Base-by-base conservation (phyloP, 1,140 invertebrate species). In the Zaprionus taronus region DNA sequence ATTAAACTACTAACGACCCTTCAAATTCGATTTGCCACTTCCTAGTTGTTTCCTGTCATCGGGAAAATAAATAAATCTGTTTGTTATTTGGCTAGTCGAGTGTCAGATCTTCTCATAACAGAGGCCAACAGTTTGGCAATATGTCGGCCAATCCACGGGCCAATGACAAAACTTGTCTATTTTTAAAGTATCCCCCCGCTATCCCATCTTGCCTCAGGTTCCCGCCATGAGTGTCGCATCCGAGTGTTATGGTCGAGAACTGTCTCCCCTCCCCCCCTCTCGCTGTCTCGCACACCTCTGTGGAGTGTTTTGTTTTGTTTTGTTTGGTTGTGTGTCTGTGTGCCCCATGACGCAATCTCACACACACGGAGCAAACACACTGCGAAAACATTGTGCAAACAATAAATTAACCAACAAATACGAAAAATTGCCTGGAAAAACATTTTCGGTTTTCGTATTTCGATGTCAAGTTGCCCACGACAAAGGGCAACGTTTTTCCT, bases 401-500 rank as follows among this genome's bases (percentile, higher is more conserved):
- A 90, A 81, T 90, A 90, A 84, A 81, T 89, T 89, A 79, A 68
- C 62, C 85, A 81, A 83, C 78, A 89, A 89, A 89, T 79, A 79
- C 65, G 63, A 77, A 73, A 77, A 76, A 68, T 61, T 65, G 77
- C 20, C 61, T 66, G 74, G 81, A 69, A 85, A 77, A 81, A 89
- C 79, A 69, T 81, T 84, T 77, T 67, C 14, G 24, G 14, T 67
- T 47, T 57, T 34, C 56, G 22, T 62, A 69, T 72, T 64, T 64
- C 60, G 71, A 68, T 86, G 83, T 81, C 71, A 81, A 85, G 81
- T 84, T 15, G 49, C 78, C 53, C 66, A 51, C 66, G 77, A 24
- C 55, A 68, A 41, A 38, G 53, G 7, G 31, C 65, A 20, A 51
- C 22, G 20, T 62, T 55, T 31, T 62, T 75, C 66, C 53, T 51